Conservation (phyloP, 2,888 invertebrate genomes). For the Physocephala rufipes region DNA sequence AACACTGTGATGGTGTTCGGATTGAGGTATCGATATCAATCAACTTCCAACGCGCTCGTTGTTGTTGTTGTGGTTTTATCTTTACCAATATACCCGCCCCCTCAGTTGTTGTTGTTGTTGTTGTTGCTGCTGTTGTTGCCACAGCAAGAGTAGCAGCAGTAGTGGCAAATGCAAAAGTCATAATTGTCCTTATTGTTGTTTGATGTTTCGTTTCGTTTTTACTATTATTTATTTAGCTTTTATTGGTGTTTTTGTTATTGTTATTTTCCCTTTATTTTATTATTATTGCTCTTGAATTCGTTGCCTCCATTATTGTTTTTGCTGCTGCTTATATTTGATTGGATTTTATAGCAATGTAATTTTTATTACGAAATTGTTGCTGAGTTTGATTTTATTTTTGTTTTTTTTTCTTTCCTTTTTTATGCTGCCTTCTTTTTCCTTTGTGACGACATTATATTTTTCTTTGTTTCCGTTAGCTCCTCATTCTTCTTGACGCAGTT, state of each 20-base stretch:
- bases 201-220: not conserved
- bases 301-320: not conserved
- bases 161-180: no score
- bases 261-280: not conserved
- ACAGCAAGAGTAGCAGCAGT: no score
- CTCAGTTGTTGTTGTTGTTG: not conserved
- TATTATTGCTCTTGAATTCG: not conserved
- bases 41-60: not conserved
- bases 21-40: not conserved
- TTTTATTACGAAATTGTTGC: not conserved
- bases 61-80: not conserved
- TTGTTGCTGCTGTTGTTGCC: not conserved
- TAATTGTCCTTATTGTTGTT: not conserved
- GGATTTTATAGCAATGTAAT: not conserved
- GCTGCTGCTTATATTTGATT: not conserved
- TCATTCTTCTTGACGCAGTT: no score
- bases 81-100: no score
- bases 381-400: not conserved
- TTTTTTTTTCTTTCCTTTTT: not conserved
- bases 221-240: not conserved
- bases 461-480: not conserved
- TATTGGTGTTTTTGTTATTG: not conserved
- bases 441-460: not conserved
- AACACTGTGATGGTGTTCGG: no score
- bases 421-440: not conserved